A percentile compares a stretch with the other conserved stretches of the same genome.
These are phyloP conservation scores for Lampropteryx suffumata DNA, from an alignment of 2,888 invertebrate species.

Conservation along the genomic window DNA sequence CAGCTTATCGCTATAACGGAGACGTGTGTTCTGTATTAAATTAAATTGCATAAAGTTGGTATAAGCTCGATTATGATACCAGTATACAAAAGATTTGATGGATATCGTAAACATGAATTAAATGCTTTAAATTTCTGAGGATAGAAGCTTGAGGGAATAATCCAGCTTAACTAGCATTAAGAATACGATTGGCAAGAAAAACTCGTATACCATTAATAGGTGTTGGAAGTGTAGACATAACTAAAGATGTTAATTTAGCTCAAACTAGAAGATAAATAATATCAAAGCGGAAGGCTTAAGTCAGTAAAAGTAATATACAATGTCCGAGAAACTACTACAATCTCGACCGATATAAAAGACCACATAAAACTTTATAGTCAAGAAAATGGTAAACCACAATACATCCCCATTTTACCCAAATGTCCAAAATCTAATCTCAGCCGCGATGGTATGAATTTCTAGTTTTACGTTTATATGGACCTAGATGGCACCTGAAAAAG, in stretches of 20 bases:
- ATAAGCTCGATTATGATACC: background rate
- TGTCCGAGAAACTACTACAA: too few relatives aligned
- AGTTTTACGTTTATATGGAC: constrained; percentile 23
- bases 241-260: too few relatives aligned
- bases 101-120: background rate
- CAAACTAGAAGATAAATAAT: too few relatives aligned
- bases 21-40: constrained; percentile 7
- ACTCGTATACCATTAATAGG: background rate
- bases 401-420: constrained; percentile 11
- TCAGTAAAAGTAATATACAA: background rate
- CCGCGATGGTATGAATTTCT: constrained; percentile 25
- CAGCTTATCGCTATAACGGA: constrained; percentile 24
- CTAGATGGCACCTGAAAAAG: constrained; percentile 20
- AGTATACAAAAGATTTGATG: background rate
- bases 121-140: background rate
- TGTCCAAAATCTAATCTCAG: constrained; percentile 22
- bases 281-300: too few relatives aligned
- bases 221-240: too few relatives aligned
- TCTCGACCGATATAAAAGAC: background rate
- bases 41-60: constrained; percentile 2
- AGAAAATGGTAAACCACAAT: constrained; percentile 12
- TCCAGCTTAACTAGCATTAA: background rate
- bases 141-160: background rate
- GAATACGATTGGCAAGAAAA: background rate
- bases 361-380: constrained; percentile 9